These are phyloP conservation scores for Calliphora vomitoria DNA, from an alignment of 2,888 invertebrate genomes.

Conservation along the genomic window DNA sequence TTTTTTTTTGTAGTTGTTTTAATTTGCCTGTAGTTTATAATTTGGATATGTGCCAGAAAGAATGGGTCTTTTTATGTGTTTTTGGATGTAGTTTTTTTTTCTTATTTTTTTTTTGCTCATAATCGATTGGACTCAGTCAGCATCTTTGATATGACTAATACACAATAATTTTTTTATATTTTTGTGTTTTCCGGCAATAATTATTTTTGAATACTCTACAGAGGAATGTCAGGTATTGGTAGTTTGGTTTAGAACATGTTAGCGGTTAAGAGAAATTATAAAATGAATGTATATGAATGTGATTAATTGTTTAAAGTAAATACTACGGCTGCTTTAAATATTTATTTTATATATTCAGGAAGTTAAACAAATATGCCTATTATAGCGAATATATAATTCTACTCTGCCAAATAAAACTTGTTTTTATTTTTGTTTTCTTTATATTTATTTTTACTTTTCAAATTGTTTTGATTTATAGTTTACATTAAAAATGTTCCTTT, in stretches of 20 bases:
- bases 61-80: conserved; percentile 31
- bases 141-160: conserved; percentile 59
- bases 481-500: conserved; percentile 20
- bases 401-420: too few relatives aligned
- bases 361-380: too few relatives aligned
- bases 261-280: too few relatives aligned
- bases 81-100: too few relatives aligned
- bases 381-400: neutral
- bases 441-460: conserved; percentile 5
- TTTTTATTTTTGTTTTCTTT: neutral
- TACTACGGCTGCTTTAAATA: too few relatives aligned
- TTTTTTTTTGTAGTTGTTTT: conserved; percentile 11
- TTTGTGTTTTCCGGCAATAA: neutral
- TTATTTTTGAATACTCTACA: conserved; percentile 2
- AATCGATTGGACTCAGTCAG: conserved; percentile 30
- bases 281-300: too few relatives aligned
- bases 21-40: conserved; percentile 18
- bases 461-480: conserved; percentile 27
- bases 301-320: too few relatives aligned
- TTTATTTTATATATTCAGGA: too few relatives aligned
- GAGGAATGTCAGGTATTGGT: too few relatives aligned
- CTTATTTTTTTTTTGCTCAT: conserved; percentile 35
- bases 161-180: conserved; percentile 8
- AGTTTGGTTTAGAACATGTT: neutral
- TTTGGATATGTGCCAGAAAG: conserved; percentile 58